Evolutionary conservation across 2,113 vertebrate genomes (phyloP).

Genomic region (Hyperopisus bebe): DNA sequence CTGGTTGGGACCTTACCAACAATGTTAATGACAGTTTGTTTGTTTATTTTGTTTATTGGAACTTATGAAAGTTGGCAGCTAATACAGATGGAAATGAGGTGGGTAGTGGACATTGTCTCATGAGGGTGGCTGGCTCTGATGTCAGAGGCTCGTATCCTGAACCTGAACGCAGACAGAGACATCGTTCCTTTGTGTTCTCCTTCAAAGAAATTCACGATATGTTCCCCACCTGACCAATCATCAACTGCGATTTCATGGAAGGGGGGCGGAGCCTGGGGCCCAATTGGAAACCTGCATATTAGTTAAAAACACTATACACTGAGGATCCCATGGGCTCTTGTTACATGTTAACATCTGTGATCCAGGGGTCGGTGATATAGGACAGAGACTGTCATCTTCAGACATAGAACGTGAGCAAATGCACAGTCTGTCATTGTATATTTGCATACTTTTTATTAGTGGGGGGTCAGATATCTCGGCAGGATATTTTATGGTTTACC

Average conservation of each 20-base stretch:
- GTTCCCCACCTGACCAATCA: background rate
- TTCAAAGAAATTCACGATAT: background rate
- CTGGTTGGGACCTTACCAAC: background rate
- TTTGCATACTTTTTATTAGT: background rate
- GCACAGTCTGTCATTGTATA: background rate
- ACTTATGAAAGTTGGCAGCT: background rate
- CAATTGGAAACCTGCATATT: background rate
- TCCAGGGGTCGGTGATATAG: background rate
- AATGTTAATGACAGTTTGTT: background rate
- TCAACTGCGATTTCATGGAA: background rate
- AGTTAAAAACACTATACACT: background rate
- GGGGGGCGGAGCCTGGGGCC: background rate
- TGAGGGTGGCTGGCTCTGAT: background rate
- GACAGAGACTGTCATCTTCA: background rate
- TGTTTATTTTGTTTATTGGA: background rate
- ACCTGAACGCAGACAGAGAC: background rate
- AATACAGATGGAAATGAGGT: background rate
- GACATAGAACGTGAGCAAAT: too few relatives aligned
- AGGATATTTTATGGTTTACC: background rate
- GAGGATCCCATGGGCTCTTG: background rate
- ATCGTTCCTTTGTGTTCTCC: background rate
- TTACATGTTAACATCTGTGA: background rate
- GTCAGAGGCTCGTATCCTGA: background rate
- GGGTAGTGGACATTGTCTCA: background rate
- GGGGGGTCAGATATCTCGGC: background rate